These are phyloP conservation scores for Syrista parreyssii DNA, from an alignment of 2,888 invertebrate genomes.

Conservation along the genomic window DNA sequence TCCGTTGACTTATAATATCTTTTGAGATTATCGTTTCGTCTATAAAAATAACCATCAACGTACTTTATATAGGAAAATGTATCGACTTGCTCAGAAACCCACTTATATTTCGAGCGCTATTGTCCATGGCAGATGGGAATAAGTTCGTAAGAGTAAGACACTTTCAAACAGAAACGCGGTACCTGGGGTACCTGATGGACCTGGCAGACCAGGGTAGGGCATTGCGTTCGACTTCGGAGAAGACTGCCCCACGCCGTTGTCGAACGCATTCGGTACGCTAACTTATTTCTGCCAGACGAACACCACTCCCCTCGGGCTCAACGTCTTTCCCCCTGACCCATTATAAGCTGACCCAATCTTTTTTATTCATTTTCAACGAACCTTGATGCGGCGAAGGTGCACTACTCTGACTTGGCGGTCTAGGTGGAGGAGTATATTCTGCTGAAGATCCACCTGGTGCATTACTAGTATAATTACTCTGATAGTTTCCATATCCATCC, in stretches of 20 bases:
- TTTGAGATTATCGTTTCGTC: neutral
- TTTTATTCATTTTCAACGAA: slow-evolving; percentile 53
- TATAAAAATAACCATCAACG: no score
- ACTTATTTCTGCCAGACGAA: neutral
- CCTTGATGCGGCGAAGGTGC: slow-evolving; percentile 76
- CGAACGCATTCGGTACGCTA: neutral
- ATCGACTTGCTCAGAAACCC: neutral
- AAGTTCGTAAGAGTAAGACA: neutral
- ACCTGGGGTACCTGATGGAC: neutral
- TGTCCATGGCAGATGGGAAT: neutral
- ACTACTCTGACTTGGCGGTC: slow-evolving; percentile 78
- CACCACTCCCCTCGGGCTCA: neutral
- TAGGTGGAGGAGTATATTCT: slow-evolving; percentile 75
- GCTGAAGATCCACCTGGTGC: slow-evolving; percentile 71
- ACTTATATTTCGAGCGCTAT: neutral
- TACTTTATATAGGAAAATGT: neutral
- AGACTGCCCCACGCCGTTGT: neutral
- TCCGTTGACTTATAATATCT: neutral
- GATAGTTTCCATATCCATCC: slow-evolving; percentile 82
- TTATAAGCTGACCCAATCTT: neutral
- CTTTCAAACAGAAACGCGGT: neutral
- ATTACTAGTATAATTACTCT: slow-evolving; percentile 73
- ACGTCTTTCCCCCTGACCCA: neutral
- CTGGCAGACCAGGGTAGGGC: neutral
- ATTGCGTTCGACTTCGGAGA: neutral